Evolutionary conservation across 1,140 invertebrate genomes (phyloP), one percentile per base, ranked within the genome.

Genomic region (Brachionus koreanus): DNA sequence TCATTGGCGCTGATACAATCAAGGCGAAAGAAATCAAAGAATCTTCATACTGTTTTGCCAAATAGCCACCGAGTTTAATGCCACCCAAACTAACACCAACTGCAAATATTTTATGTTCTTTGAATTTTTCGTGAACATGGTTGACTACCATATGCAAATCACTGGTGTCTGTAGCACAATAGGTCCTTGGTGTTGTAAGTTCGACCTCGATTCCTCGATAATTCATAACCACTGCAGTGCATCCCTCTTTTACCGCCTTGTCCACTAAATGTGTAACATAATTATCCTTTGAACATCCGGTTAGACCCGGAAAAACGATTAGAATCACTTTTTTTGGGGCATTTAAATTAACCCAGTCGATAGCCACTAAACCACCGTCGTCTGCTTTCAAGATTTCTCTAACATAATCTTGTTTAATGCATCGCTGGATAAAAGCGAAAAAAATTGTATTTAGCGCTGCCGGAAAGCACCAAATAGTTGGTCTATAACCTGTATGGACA

Each of bases 331-430:
- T 43, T 43, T 84, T 83, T 39, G 84, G 84, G 10, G 84, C 75
- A 49, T 83, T 63, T 72, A 85, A 85, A 12, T 87, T 84, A 13
- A 83, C 83, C 93, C 93, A 95, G 88, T 96, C 94, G 61, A 96
- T 88, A 3, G 92, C 93, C 19, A 95, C 91, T 87, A 94, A 91
- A 5, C 94, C 94, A n/a, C 93, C 94, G 89, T 95, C 94, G 61
- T 91, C 90, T 57, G 94, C 87, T 25, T 88, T 87, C 74, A 95
- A 85, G 79, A 95, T 91, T 89, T 95, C 92, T 84, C 94, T 39
- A 9, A 10, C n/a, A 72, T 82, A 82, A 16, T 46, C 37, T 29
- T 65, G 79, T 33, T 69, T 65, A 19, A 82, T 67, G 5, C 57
- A 35, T 46, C 79, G 33, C 13, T 69, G 57, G n/a, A 82, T 72